Percentiles rank a stretch among this genome's conserved stretches.
Conservation (phyloP, 2,797 vertebrate species). For the Macropus fuliginosus region DNA sequence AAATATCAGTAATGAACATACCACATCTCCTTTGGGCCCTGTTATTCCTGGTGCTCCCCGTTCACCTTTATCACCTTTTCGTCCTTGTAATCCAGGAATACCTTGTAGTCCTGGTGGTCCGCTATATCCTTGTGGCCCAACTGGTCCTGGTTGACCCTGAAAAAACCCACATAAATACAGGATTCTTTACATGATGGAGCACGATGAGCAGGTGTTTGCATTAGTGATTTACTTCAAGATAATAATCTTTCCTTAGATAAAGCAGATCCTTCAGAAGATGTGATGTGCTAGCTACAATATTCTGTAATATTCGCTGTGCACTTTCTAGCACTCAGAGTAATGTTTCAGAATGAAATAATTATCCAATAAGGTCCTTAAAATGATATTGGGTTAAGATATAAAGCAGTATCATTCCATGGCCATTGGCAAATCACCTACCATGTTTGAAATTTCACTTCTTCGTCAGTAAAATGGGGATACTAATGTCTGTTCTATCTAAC, state of each 20-base stretch:
- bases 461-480: not conserved
- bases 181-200: not conserved
- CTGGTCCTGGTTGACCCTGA: conserved; percentile 92
- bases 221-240: not conserved
- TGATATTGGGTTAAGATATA: not conserved
- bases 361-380: too few species aligned
- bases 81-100: conserved; percentile 91
- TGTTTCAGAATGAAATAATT: not conserved
- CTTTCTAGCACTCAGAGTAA: not conserved
- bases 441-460: not conserved
- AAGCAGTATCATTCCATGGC: not conserved
- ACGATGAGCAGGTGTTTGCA: too few species aligned
- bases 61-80: conserved; percentile 94
- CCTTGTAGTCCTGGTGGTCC: conserved; percentile 92
- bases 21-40: conserved; percentile 93
- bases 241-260: not conserved
- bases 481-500: not conserved
- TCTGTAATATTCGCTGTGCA: fast-evolving
- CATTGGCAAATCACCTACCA: not conserved
- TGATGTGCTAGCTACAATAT: fast-evolving
- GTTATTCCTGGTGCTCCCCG: conserved; percentile 86
- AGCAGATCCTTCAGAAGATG: not conserved
- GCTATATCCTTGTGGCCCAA: conserved; percentile 89
- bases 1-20: conserved; percentile 78
- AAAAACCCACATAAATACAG: conserved; percentile 58